Conservation (phyloP, 1,140 invertebrate genomes). For the Lutraria rhynchaena region DNA sequence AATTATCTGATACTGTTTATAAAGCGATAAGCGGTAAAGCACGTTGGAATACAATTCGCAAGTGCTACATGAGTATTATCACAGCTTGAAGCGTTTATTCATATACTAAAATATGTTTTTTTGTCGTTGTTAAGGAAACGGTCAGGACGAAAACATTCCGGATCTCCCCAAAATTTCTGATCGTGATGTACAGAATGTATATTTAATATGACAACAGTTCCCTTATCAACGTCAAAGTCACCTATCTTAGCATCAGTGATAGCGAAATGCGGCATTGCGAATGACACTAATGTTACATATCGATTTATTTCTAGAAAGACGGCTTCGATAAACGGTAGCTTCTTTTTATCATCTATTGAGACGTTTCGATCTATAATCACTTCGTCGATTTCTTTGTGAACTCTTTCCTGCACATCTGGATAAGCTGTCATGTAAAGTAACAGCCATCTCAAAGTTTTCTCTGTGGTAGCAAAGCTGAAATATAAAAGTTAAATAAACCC, state of each 20-base stretch:
- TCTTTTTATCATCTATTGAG: slow-evolving; percentile 87
- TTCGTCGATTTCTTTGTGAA: slow-evolving; percentile 91
- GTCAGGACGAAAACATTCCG: too few relatives aligned
- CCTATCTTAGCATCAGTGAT: too few relatives aligned
- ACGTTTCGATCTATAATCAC: slow-evolving; percentile 93
- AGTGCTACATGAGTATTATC: too few relatives aligned
- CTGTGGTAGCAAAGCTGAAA: slow-evolving; percentile 90
- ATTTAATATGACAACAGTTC: slow-evolving; percentile 78
- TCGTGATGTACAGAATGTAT: slow-evolving; percentile 74
- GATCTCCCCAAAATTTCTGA: slow-evolving; percentile 85
- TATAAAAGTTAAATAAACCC: not conserved
- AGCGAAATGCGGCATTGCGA: slow-evolving; percentile 62
- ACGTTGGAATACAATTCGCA: too few relatives aligned
- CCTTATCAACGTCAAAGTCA: slow-evolving; percentile 70
- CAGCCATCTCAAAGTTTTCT: slow-evolving; percentile 93
- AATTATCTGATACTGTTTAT: too few relatives aligned
- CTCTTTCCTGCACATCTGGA: slow-evolving; percentile 87
- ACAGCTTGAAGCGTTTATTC: too few relatives aligned
- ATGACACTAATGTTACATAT: slow-evolving; percentile 77
- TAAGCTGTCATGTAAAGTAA: slow-evolving; percentile 90
- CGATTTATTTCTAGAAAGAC: slow-evolving; percentile 71
- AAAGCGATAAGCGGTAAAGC: too few relatives aligned
- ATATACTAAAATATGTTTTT: too few relatives aligned
- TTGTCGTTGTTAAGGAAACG: slow-evolving; percentile 85
- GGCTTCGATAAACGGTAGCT: slow-evolving; percentile 71